These are phyloP conservation scores for Hydra vulgaris DNA, from an alignment of 30 jellyfish, hydroid and myxozoan species.

Conservation along the genomic window DNA sequence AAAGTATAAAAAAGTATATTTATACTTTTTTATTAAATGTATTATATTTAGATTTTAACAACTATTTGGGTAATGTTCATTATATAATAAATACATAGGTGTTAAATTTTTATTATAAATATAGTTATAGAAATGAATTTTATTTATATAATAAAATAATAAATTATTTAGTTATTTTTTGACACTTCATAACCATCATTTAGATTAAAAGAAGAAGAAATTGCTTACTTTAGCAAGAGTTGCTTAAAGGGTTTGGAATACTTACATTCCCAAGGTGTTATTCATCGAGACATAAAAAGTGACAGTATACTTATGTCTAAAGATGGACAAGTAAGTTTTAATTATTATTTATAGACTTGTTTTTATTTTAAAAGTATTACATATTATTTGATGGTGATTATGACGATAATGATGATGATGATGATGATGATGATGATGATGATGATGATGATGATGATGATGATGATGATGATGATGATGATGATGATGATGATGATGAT, in stretches of 20 bases:
- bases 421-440: not conserved
- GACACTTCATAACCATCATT: too few species aligned
- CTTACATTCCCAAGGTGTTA: constrained; percentile 95
- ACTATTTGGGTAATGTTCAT: too few species aligned
- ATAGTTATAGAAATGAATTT: too few species aligned
- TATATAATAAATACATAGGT: too few species aligned
- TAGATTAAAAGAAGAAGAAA: constrained; percentile 73
- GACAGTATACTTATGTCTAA: constrained; percentile 87
- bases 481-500: not conserved
- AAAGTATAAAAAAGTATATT: too few species aligned
- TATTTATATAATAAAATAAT: too few species aligned
- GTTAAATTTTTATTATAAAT: too few species aligned
- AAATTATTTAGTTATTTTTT: too few species aligned
- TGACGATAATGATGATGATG: not conserved
- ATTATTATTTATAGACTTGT: too few species aligned
- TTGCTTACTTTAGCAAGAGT: constrained; percentile 77
- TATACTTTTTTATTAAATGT: too few species aligned
- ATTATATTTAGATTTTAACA: too few species aligned
- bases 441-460: not conserved
- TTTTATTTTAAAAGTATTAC: too few species aligned
- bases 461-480: not conserved
- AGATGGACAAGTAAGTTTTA: constrained; percentile 77
- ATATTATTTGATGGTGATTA: not conserved
- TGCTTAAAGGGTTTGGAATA: constrained; percentile 87
- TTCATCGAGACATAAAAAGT: constrained; percentile 96